Evolutionary conservation across 2,888 invertebrate species (phyloP), one percentile per base, ranked within the genome.

Genomic region (Polia nebulosa): DNA sequence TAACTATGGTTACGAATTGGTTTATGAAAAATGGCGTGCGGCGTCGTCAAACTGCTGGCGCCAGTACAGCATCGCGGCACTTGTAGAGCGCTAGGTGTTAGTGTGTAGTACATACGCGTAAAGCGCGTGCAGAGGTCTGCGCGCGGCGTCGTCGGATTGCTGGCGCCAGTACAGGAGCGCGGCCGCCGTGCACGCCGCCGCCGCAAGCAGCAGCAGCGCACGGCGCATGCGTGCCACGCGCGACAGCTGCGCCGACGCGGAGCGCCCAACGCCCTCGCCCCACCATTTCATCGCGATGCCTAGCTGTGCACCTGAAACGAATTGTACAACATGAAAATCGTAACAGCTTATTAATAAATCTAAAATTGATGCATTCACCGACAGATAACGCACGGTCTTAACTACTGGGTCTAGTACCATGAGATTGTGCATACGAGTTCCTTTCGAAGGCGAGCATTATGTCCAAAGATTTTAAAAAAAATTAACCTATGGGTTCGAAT

Each of bases 91-190:
- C 5, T 17, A 39, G 39, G n/a, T 27, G 17, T 17, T 27, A 27
- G 15, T 49, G 47, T 25, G 29, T 11, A 20, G n/a, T 59, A 90
- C 92, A 87, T 75, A 93, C 95, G 89, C 72, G 84, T 92, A 91
- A 45, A 91, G 73, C 57, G 80, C 84, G 78, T 94, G 92, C 75
- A 93, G 78, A 4, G 94, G 94, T 6, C 94, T 77, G 70, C 90
- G 88, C 17, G 87, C 92, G 78, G 86, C 88, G 86, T 91, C 95
- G 80, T 95, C 93, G 78, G 88, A 93, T 87, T 96, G 96, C 90
- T 96, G 96, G 68, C 96, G 96, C 96, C 96, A 96, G 91, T 97
- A 97, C 41, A 97, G 93, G 78, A 97, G 92, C 80, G 96, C 96
- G 29, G 96, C 94, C 68, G 96, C 96, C 52, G 96, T 94, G 84